Percentiles rank a stretch among this genome's conserved stretches.
These are phyloP conservation scores for Lumbricus terrestris DNA, from an alignment of 2,888 invertebrate genomes.

Conservation along the genomic window DNA sequence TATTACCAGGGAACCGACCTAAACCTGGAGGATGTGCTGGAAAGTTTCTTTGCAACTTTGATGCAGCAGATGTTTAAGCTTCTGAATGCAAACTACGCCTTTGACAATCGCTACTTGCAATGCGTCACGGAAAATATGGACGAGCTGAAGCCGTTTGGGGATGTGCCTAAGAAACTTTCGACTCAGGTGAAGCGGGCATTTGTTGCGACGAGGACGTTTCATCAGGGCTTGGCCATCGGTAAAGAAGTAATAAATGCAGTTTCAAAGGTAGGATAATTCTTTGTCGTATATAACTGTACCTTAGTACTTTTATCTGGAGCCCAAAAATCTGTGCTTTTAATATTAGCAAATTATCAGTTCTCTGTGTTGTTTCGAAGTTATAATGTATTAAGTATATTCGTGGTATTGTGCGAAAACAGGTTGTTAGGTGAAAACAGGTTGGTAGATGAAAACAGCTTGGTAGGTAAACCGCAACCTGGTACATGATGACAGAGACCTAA, in stretches of 20 bases:
- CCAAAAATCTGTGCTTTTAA: neutral
- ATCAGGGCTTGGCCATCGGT: constrained; percentile 81
- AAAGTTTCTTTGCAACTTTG: constrained; percentile 85
- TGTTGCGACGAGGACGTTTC: constrained; percentile 89
- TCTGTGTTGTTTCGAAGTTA: too few relatives aligned
- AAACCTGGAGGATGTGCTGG: constrained; percentile 82
- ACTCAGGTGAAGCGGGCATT: constrained; percentile 87
- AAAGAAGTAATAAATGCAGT: constrained; percentile 66
- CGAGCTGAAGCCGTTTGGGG: constrained; percentile 89
- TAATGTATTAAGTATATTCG: too few relatives aligned
- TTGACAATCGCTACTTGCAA: constrained; percentile 75
- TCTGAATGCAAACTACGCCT: constrained; percentile 85
- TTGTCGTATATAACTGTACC: too few relatives aligned
- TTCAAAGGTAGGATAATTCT: constrained; percentile 7
- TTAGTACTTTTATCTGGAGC: neutral
- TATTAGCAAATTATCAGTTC: neutral
- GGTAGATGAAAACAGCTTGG: too few relatives aligned
- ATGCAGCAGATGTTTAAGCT: constrained; percentile 90
- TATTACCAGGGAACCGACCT: constrained; percentile 75
- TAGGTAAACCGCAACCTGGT: too few relatives aligned
- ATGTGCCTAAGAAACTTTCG: constrained; percentile 86
- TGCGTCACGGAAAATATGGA: constrained; percentile 91
- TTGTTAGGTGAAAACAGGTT: too few relatives aligned
- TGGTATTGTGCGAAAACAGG: too few relatives aligned
- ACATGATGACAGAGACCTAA: too few relatives aligned